Base-by-base conservation (phyloP, 2,888 invertebrate genomes). In the Limnephilus lunatus region DNA sequence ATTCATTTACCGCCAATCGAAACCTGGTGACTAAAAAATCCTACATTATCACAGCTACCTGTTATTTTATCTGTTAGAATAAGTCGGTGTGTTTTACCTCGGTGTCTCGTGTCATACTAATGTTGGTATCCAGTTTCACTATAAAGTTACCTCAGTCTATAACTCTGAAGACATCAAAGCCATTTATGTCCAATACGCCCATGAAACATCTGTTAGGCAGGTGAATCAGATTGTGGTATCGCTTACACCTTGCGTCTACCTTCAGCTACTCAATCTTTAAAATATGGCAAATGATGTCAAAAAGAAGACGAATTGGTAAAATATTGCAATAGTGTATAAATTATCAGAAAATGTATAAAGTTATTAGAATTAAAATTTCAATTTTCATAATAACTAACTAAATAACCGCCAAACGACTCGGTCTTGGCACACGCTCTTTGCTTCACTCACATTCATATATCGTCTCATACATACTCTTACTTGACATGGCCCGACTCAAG, bases 81-180 rank as follows among this genome's bases (percentile, higher is more conserved):
- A 39, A 83, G 32, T 35, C 35, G 19, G 25, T 25, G 7, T 35
- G 35, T 25, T 83, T 83, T 83, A 35, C 35, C 83, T 35, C 83
- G 31, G 31, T 83, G 35, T 83, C 83, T 83, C 83, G 83, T 35
- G 83, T 83, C 25, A 25, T 35, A 25, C 83, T 83, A 83, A 83
- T 35, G 35, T 83, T 19, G 83, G 35, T 83, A 83, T 83, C 83
- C 83, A 83, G 83, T 83, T 83, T 83, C 83, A 35, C 4, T 68
- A 68, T 25, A 68, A 25, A 25, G 68, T 68, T 68, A 68, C 19
- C 9, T 68, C 68, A 25, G 83, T 25, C 31, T 14, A 32, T 82
- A 32, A 32, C 32, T 68, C 68, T 35, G 83, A 11, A n/a, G 83
- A 83, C 32, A 35, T 32, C 35, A 19, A 32, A 83, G 83, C 83